Evolutionary conservation across 2,113 vertebrate species (phyloP).

Genomic region (Indicator indicator): DNA sequence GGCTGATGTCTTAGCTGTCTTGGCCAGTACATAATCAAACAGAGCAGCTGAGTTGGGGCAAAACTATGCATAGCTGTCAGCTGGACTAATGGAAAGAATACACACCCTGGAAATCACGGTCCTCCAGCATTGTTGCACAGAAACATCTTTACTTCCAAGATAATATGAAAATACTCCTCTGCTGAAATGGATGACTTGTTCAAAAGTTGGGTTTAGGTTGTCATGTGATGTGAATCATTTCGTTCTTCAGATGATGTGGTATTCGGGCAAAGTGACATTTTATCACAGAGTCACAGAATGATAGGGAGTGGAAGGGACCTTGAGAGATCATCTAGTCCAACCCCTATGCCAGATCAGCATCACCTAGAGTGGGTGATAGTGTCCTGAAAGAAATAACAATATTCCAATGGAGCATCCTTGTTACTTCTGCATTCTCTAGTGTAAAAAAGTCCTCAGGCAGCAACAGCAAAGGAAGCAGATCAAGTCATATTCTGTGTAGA

Average conservation of each 20-base stretch:
- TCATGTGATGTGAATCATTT: accelerated
- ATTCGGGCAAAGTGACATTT: not conserved
- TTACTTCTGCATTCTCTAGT: not conserved
- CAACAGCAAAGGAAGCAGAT: not conserved
- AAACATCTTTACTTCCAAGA: not conserved
- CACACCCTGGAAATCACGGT: not conserved
- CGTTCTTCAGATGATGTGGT: not conserved
- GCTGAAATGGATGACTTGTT: not conserved
- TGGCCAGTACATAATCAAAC: not conserved
- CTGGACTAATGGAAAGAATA: not conserved
- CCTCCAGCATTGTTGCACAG: not conserved
- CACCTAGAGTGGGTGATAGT: not conserved
- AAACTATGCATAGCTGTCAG: slow-evolving; percentile 20
- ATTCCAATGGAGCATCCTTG: not conserved
- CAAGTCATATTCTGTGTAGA: not conserved
- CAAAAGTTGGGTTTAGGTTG: not conserved
- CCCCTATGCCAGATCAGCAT: no score
- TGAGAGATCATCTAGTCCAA: no score
- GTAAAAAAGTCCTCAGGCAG: not conserved
- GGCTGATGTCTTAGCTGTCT: not conserved
- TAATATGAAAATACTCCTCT: accelerated
- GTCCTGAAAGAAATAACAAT: not conserved
- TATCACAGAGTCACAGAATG: no score
- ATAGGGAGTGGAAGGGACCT: no score
- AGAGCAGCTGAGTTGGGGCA: not conserved